Conservation (phyloP, 64 coral and sea anemone species). For the Pocillopora damicornis region DNA sequence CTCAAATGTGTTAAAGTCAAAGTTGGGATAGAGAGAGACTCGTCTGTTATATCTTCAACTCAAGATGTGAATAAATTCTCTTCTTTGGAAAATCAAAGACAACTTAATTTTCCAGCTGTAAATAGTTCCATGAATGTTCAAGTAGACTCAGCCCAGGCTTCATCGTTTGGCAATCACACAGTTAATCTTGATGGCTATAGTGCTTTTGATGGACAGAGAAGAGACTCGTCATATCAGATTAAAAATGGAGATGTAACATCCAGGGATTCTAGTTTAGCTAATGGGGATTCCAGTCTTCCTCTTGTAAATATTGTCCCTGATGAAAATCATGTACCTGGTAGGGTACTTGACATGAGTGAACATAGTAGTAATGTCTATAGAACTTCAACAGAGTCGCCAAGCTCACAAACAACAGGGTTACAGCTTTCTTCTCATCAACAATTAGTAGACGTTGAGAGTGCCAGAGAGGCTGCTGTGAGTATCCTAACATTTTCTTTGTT, state of each 20-base stretch:
- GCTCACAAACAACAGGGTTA: conserved; percentile 1
- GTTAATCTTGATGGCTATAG: neutral
- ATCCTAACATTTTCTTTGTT: neutral
- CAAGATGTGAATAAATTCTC: neutral
- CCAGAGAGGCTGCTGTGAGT: conserved; percentile 39
- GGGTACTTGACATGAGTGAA: conserved; percentile 26
- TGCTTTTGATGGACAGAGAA: neutral
- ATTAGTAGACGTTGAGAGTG: conserved; percentile 33
- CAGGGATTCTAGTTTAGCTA: conserved; percentile 13
- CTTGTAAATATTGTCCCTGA: neutral
- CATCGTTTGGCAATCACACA: conserved; percentile 1
- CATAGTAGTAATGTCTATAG: conserved; percentile 27
- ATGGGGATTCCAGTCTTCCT: conserved; percentile 1
- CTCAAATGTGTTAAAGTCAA: conserved; percentile 52
- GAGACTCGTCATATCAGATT: neutral
- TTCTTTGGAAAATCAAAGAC: neutral
- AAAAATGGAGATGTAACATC: neutral
- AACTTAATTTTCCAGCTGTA: conserved; percentile 24
- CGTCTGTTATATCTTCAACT: neutral
- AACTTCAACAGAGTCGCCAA: conserved; percentile 19
- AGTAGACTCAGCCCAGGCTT: neutral
- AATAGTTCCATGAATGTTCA: neutral
- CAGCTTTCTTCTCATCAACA: conserved; percentile 24
- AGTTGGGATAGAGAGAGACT: conserved; percentile 32
- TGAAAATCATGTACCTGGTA: neutral